Conservation (phyloP, 1,140 invertebrate genomes). For the Bactericera cockerelli region DNA sequence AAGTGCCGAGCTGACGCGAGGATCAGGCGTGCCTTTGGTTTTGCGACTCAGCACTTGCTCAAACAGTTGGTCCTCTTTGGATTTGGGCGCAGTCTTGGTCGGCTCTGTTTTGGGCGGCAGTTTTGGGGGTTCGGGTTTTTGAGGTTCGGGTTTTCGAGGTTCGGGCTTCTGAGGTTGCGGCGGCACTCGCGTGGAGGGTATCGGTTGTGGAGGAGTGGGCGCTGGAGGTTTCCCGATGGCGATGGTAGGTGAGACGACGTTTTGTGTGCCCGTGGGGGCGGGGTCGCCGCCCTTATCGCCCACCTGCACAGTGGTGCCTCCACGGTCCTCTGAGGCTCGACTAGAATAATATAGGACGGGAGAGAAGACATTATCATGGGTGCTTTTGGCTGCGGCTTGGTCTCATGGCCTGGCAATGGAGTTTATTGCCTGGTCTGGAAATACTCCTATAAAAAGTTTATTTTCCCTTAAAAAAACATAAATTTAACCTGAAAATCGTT, state of each 20-base stretch:
- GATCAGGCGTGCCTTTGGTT: neutral
- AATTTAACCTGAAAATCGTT: too few relatives aligned
- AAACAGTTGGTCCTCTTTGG: constrained; percentile 1
- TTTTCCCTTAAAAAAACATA: too few relatives aligned
- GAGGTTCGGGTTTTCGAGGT: too few relatives aligned
- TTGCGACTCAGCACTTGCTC: neutral
- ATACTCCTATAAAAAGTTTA: too few relatives aligned
- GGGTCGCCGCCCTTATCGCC: too few relatives aligned
- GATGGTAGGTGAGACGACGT: neutral
- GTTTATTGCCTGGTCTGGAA: too few relatives aligned
- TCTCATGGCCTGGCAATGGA: too few relatives aligned
- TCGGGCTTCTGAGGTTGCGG: neutral
- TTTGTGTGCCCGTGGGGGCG: neutral
- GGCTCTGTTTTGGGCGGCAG: neutral
- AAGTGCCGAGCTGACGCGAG: neutral
- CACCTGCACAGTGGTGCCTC: too few relatives aligned
- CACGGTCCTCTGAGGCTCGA: neutral
- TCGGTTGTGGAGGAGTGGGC: neutral
- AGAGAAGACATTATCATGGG: too few relatives aligned
- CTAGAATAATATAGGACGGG: neutral
- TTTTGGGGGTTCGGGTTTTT: neutral
- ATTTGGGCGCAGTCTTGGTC: neutral
- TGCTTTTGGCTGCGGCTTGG: too few relatives aligned
- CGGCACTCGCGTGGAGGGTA: neutral
- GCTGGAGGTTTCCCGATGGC: neutral